Conservation (phyloP, 1,140 invertebrate species). For the Zaprionus africanus region DNA sequence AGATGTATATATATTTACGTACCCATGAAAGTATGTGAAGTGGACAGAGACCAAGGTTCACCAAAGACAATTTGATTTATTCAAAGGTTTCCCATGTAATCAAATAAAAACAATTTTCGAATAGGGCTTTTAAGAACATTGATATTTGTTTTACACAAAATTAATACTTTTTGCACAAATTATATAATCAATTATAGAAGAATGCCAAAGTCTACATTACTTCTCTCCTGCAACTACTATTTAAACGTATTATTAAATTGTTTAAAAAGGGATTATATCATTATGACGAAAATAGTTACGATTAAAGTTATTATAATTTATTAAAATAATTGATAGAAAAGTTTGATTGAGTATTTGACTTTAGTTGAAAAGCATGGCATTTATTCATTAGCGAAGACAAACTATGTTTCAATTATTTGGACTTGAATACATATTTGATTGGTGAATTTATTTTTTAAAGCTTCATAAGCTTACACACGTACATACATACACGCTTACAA, state of each 20-base stretch:
- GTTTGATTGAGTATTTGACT: neutral
- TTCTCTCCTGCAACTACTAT: conserved; percentile 2
- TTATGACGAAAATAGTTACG: neutral
- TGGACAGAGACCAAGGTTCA: no score
- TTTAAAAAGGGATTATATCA: neutral
- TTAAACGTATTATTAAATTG: neutral
- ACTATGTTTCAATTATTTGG: conserved; percentile 7
- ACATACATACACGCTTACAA: conserved; percentile 19
- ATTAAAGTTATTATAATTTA: conserved; percentile 2
- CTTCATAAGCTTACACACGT: conserved; percentile 28
- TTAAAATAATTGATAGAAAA: conserved; percentile 1
- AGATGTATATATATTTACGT: no score
- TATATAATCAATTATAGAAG: neutral
- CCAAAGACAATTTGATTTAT: no score
- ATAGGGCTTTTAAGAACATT: neutral
- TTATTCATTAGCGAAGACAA: conserved; percentile 9
- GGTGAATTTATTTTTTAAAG: conserved; percentile 31
- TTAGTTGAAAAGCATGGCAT: conserved; percentile 15
- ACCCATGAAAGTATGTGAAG: no score
- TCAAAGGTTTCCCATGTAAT: no score
- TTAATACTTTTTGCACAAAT: neutral
- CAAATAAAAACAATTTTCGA: no score
- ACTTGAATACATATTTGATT: conserved; percentile 39
- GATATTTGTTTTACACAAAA: neutral
- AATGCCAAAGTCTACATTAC: neutral